Base-by-base conservation (phyloP, 2,888 invertebrate species). In the Mythimna pallens region DNA sequence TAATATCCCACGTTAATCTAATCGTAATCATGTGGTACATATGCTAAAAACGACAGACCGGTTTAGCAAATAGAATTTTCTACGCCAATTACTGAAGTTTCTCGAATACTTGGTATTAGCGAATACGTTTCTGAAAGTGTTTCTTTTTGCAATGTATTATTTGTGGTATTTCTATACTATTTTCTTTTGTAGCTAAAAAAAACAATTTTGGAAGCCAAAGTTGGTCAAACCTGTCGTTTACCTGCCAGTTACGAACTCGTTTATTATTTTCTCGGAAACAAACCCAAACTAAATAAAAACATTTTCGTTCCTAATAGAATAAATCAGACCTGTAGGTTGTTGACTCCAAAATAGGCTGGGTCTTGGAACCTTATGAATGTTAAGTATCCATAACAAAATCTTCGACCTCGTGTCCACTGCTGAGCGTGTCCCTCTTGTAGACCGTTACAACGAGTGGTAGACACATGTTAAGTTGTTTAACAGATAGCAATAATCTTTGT, bases 341-440 rank as follows among this genome's bases (percentile, higher is more conserved):
- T 63, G 65, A 75, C 75, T 62, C 22, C 8, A 66, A 47, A 78
- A 55, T 70, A 20, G 43, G 47, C 78, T 62, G 30, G 30, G 61
- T 52, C 10, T 59, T 64, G 61, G 65, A 66, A 73, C 73, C 58
- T 52, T 70, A 70, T 62, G 80, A 74, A 80, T 80, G 79, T 83
- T 54, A 69, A 74, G 59, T 55, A 54, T 68, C 64, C 25, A 71
- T 67, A 40, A 54, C 47, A 59, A 64, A 82, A 74, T 65, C 54
- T 52, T 70, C 25, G 64, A 65, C 5, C 57, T 58, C 61, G 59
- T 55, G n/a, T 55, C 30, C n/a, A 55, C 30, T 55, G 50, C 34
- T 30, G 20, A 50, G 50, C 20, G 7, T 17, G 36, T 54, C 47
- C 30, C n/a, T 55, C 0, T 4, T 3, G 10, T 17, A 40, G 22